Evolutionary conservation across 64 coral and sea anemone species (phyloP).

Genomic region (Exaiptasia diaphana): DNA sequence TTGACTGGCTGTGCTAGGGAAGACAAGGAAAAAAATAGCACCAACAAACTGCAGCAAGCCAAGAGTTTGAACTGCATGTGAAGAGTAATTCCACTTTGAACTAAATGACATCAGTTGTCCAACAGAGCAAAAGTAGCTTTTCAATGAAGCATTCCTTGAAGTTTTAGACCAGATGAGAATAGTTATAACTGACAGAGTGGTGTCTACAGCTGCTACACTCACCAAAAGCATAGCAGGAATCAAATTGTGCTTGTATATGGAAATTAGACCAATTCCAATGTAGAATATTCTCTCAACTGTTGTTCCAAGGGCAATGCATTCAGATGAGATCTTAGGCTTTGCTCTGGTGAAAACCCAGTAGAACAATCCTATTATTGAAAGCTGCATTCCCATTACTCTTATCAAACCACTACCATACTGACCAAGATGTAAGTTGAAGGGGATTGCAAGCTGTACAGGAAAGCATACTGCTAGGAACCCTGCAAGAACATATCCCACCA

Average conservation of each 20-base stretch:
- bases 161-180: not conserved
- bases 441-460: not conserved
- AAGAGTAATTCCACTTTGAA: not conserved
- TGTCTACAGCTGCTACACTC: not conserved
- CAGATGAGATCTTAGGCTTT: not conserved
- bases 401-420: not conserved
- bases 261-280: not conserved
- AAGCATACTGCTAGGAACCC: not conserved
- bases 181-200: not conserved
- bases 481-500: not conserved
- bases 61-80: not conserved
- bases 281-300: not conserved
- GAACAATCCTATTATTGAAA: not conserved
- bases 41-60: not conserved
- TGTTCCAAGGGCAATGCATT: not conserved
- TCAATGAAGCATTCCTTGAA: not conserved
- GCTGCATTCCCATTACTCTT: constrained; percentile 1
- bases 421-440: not conserved
- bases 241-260: not conserved
- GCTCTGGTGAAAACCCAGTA: not conserved
- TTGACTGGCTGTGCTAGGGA: not conserved
- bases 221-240: not conserved
- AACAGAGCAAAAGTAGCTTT: not conserved
- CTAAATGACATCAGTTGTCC: not conserved
- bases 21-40: not conserved